phyloP scores from a whole-genome alignment of 2,888 invertebrate genomes.

The Zaprionus obscuricornis region DNA sequence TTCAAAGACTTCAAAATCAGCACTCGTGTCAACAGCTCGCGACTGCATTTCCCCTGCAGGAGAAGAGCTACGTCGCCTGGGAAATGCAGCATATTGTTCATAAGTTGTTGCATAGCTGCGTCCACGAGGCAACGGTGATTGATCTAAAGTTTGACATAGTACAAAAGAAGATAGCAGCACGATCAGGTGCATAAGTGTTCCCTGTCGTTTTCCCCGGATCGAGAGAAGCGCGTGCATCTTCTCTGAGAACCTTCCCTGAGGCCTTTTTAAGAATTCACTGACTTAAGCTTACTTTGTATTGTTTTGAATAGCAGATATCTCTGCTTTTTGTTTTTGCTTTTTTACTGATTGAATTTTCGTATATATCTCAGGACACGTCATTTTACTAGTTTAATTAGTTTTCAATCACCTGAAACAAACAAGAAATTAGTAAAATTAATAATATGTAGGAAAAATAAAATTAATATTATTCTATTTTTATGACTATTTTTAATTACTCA shows the following conservation, averaged over 20 bases:
- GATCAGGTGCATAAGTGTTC: conserved; percentile 40
- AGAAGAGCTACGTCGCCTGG: conserved; percentile 81
- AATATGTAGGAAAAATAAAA: not conserved
- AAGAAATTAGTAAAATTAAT: not conserved
- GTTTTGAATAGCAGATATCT: conserved; percentile 48
- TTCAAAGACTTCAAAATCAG: conserved; percentile 93
- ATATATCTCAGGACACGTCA: conserved; percentile 36
- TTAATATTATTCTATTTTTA: no score
- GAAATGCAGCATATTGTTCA: conserved; percentile 81
- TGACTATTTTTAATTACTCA: no score
- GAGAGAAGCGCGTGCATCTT: conserved; percentile 52
- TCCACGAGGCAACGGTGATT: conserved; percentile 59
- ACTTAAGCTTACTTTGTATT: conserved; percentile 40
- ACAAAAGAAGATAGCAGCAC: conserved; percentile 33
- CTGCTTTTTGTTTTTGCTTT: conserved; percentile 19
- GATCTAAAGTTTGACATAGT: conserved; percentile 20
- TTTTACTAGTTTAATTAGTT: conserved; percentile 33
- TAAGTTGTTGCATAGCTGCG: conserved; percentile 68
- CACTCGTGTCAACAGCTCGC: conserved; percentile 93
- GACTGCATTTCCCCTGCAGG: conserved; percentile 89
- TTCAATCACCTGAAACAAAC: conserved; percentile 40
- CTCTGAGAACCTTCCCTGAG: conserved; percentile 35
- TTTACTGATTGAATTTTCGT: conserved; percentile 23
- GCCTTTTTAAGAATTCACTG: conserved; percentile 20
- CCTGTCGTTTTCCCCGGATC: conserved; percentile 28